These are phyloP conservation scores for Pseudocheirus occidentalis DNA, from an alignment of 2,797 vertebrate species.

Conservation along the genomic window DNA sequence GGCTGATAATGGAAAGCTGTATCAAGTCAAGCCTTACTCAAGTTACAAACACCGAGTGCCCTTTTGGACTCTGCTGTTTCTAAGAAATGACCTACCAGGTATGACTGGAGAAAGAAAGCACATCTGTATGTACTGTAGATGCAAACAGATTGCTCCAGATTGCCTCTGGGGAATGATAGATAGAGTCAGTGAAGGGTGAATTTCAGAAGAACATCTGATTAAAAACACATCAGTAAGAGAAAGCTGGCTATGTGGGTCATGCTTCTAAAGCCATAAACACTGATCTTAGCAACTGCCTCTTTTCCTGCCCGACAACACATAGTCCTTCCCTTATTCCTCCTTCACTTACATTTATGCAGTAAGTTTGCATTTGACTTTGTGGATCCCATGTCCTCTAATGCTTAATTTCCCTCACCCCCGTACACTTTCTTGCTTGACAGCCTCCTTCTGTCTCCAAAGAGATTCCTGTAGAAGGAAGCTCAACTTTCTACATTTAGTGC, in stretches of 20 bases:
- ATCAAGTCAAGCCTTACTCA: not conserved
- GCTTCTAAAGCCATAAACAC: constrained; percentile 62
- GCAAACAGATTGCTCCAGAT: constrained; percentile 45
- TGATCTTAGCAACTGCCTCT: constrained; percentile 48
- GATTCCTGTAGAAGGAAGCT: not conserved
- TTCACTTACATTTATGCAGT: not conserved
- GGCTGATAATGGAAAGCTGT: not conserved
- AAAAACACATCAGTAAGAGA: constrained; percentile 73
- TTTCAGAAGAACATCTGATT: constrained; percentile 68
- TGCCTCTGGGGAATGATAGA: constrained; percentile 60
- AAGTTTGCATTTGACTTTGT: not conserved
- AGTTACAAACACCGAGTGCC: not conserved
- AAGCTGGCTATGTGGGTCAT: constrained; percentile 63
- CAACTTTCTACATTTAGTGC: not conserved
- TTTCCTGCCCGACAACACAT: not conserved
- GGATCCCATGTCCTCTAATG: not conserved
- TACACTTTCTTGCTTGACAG: not conserved
- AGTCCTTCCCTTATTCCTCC: not conserved
- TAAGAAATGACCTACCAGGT: constrained; percentile 50
- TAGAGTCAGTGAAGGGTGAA: constrained; percentile 67
- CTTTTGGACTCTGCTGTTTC: not conserved
- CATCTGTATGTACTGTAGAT: constrained; percentile 50
- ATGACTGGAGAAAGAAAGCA: constrained; percentile 34
- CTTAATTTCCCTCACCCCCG: not conserved
- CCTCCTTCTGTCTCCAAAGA: not conserved